These are phyloP conservation scores for Hirundo rustica DNA, from an alignment of 2,797 vertebrate genomes.

Conservation along the genomic window DNA sequence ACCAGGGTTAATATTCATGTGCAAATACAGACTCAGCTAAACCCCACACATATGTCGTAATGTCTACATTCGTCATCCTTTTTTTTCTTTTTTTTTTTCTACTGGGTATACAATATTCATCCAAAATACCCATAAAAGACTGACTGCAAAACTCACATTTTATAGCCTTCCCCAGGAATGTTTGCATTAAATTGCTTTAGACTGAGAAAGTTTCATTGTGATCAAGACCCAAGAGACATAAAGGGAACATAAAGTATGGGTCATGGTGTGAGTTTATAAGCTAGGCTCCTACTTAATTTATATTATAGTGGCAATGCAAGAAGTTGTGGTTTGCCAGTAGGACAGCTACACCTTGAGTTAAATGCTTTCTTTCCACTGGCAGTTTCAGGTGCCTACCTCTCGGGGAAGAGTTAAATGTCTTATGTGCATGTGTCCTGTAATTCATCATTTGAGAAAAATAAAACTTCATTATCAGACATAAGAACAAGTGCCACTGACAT, in stretches of 20 bases:
- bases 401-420: conserved; percentile 49
- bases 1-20: conserved; percentile 67
- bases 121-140: conserved; percentile 71
- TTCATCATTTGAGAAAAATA: conserved; percentile 63
- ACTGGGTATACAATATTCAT: conserved; percentile 56
- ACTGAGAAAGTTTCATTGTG: conserved; percentile 72
- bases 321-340: conserved; percentile 68
- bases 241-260: conserved; percentile 66
- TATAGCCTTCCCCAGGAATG: conserved; percentile 69
- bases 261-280: conserved; percentile 72
- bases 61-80: conserved; percentile 55
- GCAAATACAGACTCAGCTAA: conserved; percentile 69
- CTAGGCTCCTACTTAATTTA: conserved; percentile 72
- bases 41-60: conserved; percentile 66
- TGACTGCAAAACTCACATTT: conserved; percentile 69
- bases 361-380: conserved; percentile 37
- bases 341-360: conserved; percentile 38
- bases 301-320: conserved; percentile 62
- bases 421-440: conserved; percentile 36
- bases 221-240: conserved; percentile 71
- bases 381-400: conserved; percentile 1
- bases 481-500: conserved; percentile 23
- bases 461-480: conserved; percentile 54
- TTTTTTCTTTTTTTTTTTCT: conserved; percentile 53
- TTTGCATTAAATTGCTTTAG: conserved; percentile 71